These are phyloP conservation scores for Drosophila paranaensis DNA, from an alignment of 2,888 invertebrate genomes.

Conservation along the genomic window DNA sequence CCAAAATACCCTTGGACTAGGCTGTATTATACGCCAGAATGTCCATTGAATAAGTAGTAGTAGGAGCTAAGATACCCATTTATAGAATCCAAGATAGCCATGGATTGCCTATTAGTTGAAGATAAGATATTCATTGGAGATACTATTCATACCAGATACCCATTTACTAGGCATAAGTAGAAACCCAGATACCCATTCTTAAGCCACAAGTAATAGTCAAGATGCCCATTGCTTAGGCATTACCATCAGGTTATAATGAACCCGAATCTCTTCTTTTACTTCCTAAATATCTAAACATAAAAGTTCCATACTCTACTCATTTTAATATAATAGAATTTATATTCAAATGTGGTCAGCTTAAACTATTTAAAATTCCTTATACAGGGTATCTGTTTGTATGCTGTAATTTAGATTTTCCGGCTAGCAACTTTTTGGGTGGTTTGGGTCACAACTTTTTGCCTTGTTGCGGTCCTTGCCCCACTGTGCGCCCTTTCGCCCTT, in stretches of 20 bases:
- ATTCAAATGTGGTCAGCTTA: background rate
- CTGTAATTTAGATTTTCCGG: background rate
- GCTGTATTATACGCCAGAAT: background rate
- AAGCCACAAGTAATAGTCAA: background rate
- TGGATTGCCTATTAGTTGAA: too few relatives aligned
- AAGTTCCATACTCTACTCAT: background rate
- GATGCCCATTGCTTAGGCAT: background rate
- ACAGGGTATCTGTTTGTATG: conserved; percentile 21
- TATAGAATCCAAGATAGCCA: background rate
- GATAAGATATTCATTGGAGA: too few relatives aligned
- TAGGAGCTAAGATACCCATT: background rate
- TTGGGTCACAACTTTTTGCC: conserved; percentile 58
- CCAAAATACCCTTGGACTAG: background rate
- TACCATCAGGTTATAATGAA: too few relatives aligned
- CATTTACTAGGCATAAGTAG: background rate
- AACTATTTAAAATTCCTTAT: background rate
- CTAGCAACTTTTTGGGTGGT: conserved; percentile 36
- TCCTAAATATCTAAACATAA: background rate
- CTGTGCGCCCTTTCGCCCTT: background rate
- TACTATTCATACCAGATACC: background rate
- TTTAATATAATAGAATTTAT: background rate
- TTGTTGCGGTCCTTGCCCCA: conserved; percentile 47
- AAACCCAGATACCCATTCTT: background rate
- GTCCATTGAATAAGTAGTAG: background rate
- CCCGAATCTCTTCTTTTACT: background rate